These are phyloP conservation scores for Silurus lanzhouensis DNA, from an alignment of 2,797 vertebrate species.

Conservation along the genomic window DNA sequence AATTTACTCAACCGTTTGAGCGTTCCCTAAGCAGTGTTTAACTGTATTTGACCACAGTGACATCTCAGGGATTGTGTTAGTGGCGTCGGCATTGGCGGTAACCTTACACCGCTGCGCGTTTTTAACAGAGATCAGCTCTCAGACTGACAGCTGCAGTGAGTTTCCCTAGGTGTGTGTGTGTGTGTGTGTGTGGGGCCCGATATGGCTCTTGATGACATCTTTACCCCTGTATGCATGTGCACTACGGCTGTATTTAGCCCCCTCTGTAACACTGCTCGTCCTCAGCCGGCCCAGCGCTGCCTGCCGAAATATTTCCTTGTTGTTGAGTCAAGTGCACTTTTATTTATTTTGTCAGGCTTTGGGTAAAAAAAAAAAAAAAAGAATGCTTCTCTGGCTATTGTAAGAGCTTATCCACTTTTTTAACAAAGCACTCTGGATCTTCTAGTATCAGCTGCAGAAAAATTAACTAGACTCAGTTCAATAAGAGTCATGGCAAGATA, in stretches of 20 bases:
- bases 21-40: constrained; percentile 28
- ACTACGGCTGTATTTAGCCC: constrained; percentile 70
- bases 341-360: background rate
- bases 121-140: constrained; percentile 68
- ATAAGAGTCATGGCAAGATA: background rate
- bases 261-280: constrained; percentile 57
- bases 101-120: constrained; percentile 61
- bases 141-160: constrained; percentile 74
- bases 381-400: no score
- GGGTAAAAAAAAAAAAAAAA: background rate
- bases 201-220: constrained; percentile 41
- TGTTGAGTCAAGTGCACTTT: background rate
- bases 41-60: constrained; percentile 35
- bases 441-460: background rate
- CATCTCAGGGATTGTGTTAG: constrained; percentile 47
- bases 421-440: background rate
- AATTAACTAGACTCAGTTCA: background rate
- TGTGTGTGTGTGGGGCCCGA: constrained; percentile 5
- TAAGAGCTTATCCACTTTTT: background rate
- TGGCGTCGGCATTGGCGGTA: constrained; percentile 49
- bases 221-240: constrained; percentile 52
- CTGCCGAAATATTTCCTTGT: constrained; percentile 13
- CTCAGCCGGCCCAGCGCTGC: constrained; percentile 26
- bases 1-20: background rate
- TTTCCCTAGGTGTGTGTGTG: constrained; percentile 61